Base-by-base conservation (phyloP, 2,113 vertebrate species). In the Chelonoidis abingdonii region DNA sequence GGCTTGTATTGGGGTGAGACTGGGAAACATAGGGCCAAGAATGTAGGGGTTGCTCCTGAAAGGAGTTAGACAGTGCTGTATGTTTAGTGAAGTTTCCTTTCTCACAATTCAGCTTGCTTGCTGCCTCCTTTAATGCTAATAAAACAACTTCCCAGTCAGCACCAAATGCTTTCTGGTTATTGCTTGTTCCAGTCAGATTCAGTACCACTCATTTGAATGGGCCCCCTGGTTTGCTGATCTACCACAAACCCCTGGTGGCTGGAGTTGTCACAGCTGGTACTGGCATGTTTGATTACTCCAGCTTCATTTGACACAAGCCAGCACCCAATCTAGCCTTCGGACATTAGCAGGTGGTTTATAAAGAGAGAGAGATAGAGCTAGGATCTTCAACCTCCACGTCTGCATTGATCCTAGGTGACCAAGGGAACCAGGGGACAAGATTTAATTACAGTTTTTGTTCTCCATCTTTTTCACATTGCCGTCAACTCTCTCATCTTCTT, bases 291-390 rank as follows among this genome's bases (percentile, higher is more conserved):
- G 87, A 85, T 83, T 76, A 72, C 11, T 96, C 6, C 72, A 91
- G 53, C 81, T 89, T 93, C 56, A 93, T 88, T 92, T 93, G 90
- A 92, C 84, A 92, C 41, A 90, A 96, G 16, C 29, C 76, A 27
- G 80, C 41, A 56, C 80, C 80, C 89, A 52, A 49, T 57, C 72
- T 93, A 84, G 81, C 38, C 93, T 89, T 95, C 91, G 94, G 89
- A 81, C 89, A 54, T 47, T 62, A 89, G 27, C 5, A 2, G 56
- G 84, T 88, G 27, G 13, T 86, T 94, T n/a, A 41, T 85, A 83
- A 16, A 62, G n/a, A 52, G n/a, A 41, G 17, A 80, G 56, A 75
- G 69, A 21, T 35, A 25, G 86, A 81, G 44, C n/a, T 19, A 69
- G 65, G 65, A n/a, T 21, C 17, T 9, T 69, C 65, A 92, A 6